Conservation (phyloP, 2,888 invertebrate species). For the Xylota sylvarum region DNA sequence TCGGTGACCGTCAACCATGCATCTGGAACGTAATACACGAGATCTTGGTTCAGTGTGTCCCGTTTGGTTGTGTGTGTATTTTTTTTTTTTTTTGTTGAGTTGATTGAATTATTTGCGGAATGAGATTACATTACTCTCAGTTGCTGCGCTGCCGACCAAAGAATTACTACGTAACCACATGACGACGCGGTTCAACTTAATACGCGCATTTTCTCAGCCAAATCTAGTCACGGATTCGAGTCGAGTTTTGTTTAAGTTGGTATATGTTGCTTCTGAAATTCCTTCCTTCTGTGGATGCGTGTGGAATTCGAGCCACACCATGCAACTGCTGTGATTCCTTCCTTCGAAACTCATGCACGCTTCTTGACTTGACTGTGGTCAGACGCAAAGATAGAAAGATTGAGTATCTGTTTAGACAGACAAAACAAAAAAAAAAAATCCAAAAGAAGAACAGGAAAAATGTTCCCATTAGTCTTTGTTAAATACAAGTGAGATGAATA, state of each 20-base stretch:
- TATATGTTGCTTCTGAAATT: slow-evolving; percentile 49
- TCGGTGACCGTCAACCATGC: slow-evolving; percentile 78
- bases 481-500: slow-evolving; percentile 63
- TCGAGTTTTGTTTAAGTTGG: slow-evolving; percentile 20
- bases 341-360: slow-evolving; percentile 36
- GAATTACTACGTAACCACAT: slow-evolving; percentile 38
- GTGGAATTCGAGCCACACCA: slow-evolving; percentile 56
- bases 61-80: slow-evolving; percentile 14
- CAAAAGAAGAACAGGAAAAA: slow-evolving; percentile 48
- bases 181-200: slow-evolving; percentile 17
- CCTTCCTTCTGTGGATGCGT: slow-evolving; percentile 56
- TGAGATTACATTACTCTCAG: slow-evolving; percentile 58
- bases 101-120: slow-evolving; percentile 72
- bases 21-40: slow-evolving; percentile 71
- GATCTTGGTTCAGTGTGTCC: slow-evolving; percentile 33
- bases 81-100: slow-evolving; percentile 18
- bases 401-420: slow-evolving; percentile 37
- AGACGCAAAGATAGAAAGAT: slow-evolving; percentile 40
- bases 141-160: slow-evolving; percentile 9
- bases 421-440: neutral
- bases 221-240: slow-evolving; percentile 51
- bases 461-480: slow-evolving; percentile 70
- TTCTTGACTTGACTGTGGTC: slow-evolving; percentile 59
- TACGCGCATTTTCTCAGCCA: slow-evolving; percentile 37
- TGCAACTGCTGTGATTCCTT: slow-evolving; percentile 48